Conservation (phyloP, 2,888 invertebrate genomes). For the Gortyna flavago region DNA sequence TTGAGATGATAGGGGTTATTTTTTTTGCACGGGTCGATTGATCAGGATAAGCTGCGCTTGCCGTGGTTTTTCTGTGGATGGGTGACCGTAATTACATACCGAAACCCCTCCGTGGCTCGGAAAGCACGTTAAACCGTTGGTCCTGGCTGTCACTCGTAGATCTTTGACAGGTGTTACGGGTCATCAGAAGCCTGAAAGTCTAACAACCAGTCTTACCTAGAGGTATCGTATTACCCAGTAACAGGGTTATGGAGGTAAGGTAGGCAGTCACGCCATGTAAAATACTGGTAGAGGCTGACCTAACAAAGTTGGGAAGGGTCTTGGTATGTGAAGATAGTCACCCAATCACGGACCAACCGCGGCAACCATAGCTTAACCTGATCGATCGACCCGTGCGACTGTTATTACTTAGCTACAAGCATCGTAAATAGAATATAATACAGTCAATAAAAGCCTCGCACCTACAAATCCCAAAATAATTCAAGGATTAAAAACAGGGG, state of each 20-base stretch:
- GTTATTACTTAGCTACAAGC: no score
- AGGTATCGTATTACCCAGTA: neutral
- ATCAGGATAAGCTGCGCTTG: neutral
- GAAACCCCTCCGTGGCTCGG: neutral
- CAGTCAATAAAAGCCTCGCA: neutral
- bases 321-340: no score
- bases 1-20: neutral
- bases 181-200: neutral
- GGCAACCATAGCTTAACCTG: no score
- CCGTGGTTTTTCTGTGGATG: neutral
- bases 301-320: neutral
- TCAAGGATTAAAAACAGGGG: constrained; percentile 22
- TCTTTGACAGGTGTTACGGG: neutral
- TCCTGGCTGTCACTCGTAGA: neutral
- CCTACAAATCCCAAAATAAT: constrained; percentile 11
- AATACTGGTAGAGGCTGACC: neutral
- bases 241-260: neutral
- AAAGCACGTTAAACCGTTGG: neutral
- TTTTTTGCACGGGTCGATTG: neutral
- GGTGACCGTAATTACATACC: neutral
- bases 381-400: no score
- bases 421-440: neutral
- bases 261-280: neutral
- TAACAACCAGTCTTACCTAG: neutral
- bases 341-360: no score